Percentiles rank a stretch among this genome's conserved stretches.
These are phyloP conservation scores for Unio delphinus DNA, from an alignment of 2,888 invertebrate species.

Conservation along the genomic window DNA sequence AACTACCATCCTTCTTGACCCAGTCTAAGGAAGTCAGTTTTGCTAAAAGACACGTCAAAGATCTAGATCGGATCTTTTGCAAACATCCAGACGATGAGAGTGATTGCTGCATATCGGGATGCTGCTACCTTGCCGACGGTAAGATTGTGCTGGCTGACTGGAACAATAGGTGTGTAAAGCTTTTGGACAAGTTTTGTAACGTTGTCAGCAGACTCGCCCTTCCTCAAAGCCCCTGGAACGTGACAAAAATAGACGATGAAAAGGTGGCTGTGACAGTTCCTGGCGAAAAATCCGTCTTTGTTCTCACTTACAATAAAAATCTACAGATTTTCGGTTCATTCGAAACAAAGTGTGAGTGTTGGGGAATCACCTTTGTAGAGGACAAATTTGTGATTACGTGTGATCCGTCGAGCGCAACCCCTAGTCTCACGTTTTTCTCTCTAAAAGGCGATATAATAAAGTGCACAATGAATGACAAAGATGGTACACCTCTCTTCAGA, in stretches of 20 bases:
- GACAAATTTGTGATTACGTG: constrained; percentile 28
- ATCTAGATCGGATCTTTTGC: constrained; percentile 14
- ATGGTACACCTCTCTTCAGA: constrained; percentile 15
- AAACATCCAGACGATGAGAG: constrained; percentile 15
- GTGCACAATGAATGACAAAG: constrained; percentile 26
- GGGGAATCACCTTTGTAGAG: constrained; percentile 22
- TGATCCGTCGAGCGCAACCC: constrained; percentile 31
- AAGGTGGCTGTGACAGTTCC: constrained; percentile 27
- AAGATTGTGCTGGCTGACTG: constrained; percentile 30
- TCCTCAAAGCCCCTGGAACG: constrained; percentile 33
- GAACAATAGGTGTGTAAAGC: constrained; percentile 30
- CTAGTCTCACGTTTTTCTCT: constrained; percentile 24
- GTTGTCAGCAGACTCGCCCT: constrained; percentile 14
- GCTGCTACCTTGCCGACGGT: constrained; percentile 18
- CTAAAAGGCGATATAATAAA: constrained; percentile 16
- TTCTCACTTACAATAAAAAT: constrained; percentile 16
- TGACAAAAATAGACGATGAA: constrained; percentile 22
- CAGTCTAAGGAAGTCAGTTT: constrained; percentile 18
- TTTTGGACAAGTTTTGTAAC: constrained; percentile 28
- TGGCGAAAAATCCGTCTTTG: constrained; percentile 20
- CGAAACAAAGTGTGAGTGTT: constrained; percentile 29
- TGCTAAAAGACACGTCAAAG: constrained; percentile 9
- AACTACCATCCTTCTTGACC: constrained; percentile 32
- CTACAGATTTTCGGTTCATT: constrained; percentile 18
- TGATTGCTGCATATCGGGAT: constrained; percentile 24